These are phyloP conservation scores for Tetrao urogallus DNA, from an alignment of 2,113 vertebrate genomes.

Conservation along the genomic window DNA sequence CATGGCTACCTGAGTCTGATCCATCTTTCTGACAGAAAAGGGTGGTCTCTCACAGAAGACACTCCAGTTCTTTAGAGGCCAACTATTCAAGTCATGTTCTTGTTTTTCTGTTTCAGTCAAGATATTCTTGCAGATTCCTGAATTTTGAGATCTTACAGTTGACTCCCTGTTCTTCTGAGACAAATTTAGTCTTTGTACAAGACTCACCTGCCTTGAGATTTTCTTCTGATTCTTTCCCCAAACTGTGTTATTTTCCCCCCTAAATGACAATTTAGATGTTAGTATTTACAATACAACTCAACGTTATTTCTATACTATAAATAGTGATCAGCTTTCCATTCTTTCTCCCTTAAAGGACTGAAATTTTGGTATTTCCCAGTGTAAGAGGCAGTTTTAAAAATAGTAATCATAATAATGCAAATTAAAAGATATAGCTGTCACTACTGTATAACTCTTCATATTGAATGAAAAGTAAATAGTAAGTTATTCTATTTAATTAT, in stretches of 20 bases:
- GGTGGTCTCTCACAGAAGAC: rapidly evolving
- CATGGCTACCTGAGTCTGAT: not conserved
- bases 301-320: not conserved
- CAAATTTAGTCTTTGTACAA: not conserved
- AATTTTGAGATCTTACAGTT: not conserved
- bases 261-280: not conserved
- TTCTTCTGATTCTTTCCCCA: not conserved
- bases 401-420: not conserved
- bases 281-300: not conserved
- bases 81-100: not conserved
- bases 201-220: not conserved
- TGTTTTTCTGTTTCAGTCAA: not conserved
- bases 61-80: not conserved
- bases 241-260: not conserved
- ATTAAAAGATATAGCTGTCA: not conserved
- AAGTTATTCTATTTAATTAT: conserved; percentile 24
- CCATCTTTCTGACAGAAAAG: not conserved
- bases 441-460: not conserved
- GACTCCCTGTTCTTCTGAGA: not conserved
- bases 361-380: not conserved
- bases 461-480: conserved; percentile 11
- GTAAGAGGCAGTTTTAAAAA: not conserved
- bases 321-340: not conserved
- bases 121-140: not conserved
- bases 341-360: not conserved